Percentiles rank a stretch among this genome's conserved stretches.
Conservation (phyloP, 2,113 vertebrate species). For the Pseudopipra pipra region DNA sequence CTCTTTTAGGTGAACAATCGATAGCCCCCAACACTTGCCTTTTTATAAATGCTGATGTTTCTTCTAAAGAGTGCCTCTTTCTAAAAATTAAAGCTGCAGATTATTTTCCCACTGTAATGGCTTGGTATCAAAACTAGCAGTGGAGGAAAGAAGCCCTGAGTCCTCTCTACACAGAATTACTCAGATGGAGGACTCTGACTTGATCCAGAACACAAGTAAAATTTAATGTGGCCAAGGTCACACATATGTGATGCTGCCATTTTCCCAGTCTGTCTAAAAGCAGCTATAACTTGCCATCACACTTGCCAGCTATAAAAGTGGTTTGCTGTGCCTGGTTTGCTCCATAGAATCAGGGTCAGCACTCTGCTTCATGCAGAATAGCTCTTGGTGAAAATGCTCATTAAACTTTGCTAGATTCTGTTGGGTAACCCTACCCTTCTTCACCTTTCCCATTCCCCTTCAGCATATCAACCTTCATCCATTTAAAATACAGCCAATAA, state of each 20-base stretch:
- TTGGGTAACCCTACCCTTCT: neutral
- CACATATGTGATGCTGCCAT: neutral
- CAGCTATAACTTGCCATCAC: neutral
- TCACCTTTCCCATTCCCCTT: neutral
- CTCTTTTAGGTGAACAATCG: neutral
- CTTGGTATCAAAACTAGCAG: neutral
- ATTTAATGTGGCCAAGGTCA: neutral
- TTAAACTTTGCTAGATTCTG: neutral
- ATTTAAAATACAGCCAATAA: neutral
- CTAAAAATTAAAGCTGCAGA: neutral
- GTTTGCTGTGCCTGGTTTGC: neutral
- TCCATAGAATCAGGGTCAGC: neutral
- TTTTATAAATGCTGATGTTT: neutral
- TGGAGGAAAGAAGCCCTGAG: neutral
- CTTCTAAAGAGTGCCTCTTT: neutral
- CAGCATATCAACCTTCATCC: neutral
- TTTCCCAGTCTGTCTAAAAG: neutral
- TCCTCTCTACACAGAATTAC: neutral
- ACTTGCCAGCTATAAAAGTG: neutral
- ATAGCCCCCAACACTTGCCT: neutral
- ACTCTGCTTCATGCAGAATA: neutral
- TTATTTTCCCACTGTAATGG: neutral
- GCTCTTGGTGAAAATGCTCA: neutral
- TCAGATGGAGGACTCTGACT: neutral
- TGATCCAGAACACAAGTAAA: neutral